Percentiles rank a stretch among this genome's conserved stretches.
Conservation (phyloP, 2,797 vertebrate species). For the Pangasius krempfi region DNA sequence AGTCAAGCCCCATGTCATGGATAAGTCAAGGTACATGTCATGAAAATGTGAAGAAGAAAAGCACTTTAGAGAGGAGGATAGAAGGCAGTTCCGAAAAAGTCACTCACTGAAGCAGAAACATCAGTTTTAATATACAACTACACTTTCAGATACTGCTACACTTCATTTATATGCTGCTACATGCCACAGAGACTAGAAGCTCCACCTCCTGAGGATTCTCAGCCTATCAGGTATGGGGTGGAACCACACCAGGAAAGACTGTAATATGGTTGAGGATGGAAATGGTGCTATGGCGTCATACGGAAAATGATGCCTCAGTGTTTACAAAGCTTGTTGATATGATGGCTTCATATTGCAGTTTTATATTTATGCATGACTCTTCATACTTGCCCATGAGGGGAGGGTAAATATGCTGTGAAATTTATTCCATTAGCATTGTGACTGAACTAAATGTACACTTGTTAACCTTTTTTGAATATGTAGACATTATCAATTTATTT, state of each 20-base stretch:
- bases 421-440: not conserved
- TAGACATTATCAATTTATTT: too few species aligned
- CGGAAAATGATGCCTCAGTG: not conserved
- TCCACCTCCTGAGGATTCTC: not conserved
- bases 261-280: not conserved
- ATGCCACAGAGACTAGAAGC: not conserved
- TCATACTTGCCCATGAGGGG: too few species aligned
- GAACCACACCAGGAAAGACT: too few species aligned
- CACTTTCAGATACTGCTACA: not conserved
- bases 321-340: not conserved
- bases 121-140: not conserved
- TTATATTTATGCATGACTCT: too few species aligned
- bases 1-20: not conserved
- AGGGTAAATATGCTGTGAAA: not conserved
- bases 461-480: not conserved
- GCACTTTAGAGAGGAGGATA: not conserved
- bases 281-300: not conserved
- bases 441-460: not conserved
- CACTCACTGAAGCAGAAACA: not conserved
- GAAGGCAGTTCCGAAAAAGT: not conserved
- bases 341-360: not conserved
- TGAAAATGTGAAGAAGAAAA: not conserved
- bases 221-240: not conserved
- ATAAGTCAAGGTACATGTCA: not conserved
- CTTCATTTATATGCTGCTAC: not conserved